Conservation (phyloP, 2,888 invertebrate genomes). For the Cephus runcator region DNA sequence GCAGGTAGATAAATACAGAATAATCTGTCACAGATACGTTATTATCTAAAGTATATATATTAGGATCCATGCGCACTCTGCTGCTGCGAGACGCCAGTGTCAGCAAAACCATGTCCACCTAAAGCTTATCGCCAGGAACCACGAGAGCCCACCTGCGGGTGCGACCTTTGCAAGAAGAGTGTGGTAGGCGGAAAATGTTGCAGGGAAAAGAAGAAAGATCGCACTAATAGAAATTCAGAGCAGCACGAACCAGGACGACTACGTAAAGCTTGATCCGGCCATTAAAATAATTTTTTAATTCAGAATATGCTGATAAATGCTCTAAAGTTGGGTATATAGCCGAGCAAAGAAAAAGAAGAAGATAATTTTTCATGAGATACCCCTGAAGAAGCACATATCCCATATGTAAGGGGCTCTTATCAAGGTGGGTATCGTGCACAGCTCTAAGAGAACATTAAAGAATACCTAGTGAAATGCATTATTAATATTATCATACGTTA, state of each 20-base stretch:
- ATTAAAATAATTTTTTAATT: background rate
- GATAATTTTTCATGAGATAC: background rate
- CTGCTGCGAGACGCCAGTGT: constrained; percentile 28
- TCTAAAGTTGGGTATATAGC: no score
- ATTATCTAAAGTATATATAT: background rate
- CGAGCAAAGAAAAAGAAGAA: no score
- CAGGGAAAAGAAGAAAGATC: background rate
- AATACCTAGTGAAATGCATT: background rate
- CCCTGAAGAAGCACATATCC: background rate
- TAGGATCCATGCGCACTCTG: constrained; percentile 41
- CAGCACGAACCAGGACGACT: background rate
- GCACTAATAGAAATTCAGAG: background rate
- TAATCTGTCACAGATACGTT: background rate
- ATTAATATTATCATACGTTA: no score
- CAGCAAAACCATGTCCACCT: constrained; percentile 31
- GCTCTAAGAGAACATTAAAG: background rate
- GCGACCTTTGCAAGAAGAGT: constrained; percentile 34
- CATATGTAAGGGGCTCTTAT: background rate
- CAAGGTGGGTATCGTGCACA: background rate
- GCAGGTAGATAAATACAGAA: constrained; percentile 30
- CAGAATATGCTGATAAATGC: no score
- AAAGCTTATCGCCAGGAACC: constrained; percentile 17
- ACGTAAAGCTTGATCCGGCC: background rate
- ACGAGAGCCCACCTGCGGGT: constrained; percentile 31
- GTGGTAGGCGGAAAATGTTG: constrained; percentile 28